Conservation (phyloP, 2,113 vertebrate species). For the Leptocoma aspasia region DNA sequence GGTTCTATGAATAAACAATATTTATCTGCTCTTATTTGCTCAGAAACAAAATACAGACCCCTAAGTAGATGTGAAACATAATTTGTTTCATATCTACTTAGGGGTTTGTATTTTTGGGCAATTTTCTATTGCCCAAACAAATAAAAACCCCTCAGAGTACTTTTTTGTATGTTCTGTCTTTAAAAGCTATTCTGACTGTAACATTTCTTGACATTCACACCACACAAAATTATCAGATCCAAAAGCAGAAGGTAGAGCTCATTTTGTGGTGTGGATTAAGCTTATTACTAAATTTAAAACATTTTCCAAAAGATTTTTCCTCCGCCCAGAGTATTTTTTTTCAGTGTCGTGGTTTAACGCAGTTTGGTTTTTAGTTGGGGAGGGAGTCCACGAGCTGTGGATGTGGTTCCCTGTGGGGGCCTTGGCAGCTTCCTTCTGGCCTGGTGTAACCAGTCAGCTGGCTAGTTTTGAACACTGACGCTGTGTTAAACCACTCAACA, state of each 20-base stretch:
- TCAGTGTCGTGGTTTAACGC: accelerated
- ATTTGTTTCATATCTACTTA: too few relatives aligned
- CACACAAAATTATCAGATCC: not conserved
- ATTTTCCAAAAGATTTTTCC: not conserved
- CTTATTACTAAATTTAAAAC: not conserved
- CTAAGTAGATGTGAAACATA: not conserved
- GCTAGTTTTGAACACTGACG: not conserved
- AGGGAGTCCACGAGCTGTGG: not conserved
- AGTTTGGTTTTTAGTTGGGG: not conserved
- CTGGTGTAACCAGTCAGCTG: not conserved
- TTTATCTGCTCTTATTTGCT: not conserved
- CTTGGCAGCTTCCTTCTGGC: not conserved
- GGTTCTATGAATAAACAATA: not conserved
- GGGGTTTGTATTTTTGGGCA: too few relatives aligned
- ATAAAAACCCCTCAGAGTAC: not conserved
- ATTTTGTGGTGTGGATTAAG: not conserved
- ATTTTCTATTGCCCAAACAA: not conserved
- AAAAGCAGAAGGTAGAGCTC: not conserved
- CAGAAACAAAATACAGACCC: not conserved
- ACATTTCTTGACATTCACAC: not conserved
- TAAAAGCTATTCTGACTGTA: not conserved
- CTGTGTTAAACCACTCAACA: not conserved
- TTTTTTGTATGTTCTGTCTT: not conserved
- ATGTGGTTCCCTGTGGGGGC: too few relatives aligned
- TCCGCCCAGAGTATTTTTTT: not conserved